Conservation (phyloP, 2,888 invertebrate species). For the Acronicta leporina region DNA sequence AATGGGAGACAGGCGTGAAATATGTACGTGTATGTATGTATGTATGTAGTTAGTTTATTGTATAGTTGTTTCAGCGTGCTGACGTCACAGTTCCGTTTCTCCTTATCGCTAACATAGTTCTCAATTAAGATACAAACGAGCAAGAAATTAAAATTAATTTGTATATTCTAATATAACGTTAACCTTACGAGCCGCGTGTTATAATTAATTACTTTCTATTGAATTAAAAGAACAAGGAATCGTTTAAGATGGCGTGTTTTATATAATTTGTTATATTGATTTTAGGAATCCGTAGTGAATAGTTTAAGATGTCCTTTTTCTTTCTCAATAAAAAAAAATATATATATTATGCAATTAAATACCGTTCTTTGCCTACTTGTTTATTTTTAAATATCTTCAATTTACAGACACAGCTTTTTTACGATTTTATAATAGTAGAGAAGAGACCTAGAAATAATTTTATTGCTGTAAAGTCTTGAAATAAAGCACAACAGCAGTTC, state of each 20-base stretch:
- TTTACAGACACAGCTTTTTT: no score
- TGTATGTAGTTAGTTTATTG: background rate
- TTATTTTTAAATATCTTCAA: no score
- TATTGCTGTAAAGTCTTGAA: no score
- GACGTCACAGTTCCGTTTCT: background rate
- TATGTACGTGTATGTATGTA: no score
- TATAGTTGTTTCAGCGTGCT: background rate
- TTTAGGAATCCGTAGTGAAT: conserved; percentile 4
- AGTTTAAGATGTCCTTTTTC: background rate
- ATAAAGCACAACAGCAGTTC: no score
- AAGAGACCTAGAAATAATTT: no score
- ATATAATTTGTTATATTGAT: conserved; percentile 14
- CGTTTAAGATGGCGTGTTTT: conserved; percentile 21
- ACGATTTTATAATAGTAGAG: no score
- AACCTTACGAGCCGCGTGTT: conserved; percentile 13
- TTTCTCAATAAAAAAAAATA: no score
- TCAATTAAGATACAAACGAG: conserved; percentile 34
- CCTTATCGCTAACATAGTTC: conserved; percentile 21
- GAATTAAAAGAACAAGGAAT: conserved; percentile 27
- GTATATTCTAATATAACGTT: conserved; percentile 19
- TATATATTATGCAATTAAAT: background rate
- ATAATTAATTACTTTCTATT: conserved; percentile 37
- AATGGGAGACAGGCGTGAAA: no score
- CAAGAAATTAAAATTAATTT: conserved; percentile 28
- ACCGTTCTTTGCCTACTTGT: no score